Percentiles rank a stretch among this genome's conserved stretches.
Evolutionary conservation across 2,797 vertebrate species (phyloP).

Genomic region (Sebastes minor): DNA sequence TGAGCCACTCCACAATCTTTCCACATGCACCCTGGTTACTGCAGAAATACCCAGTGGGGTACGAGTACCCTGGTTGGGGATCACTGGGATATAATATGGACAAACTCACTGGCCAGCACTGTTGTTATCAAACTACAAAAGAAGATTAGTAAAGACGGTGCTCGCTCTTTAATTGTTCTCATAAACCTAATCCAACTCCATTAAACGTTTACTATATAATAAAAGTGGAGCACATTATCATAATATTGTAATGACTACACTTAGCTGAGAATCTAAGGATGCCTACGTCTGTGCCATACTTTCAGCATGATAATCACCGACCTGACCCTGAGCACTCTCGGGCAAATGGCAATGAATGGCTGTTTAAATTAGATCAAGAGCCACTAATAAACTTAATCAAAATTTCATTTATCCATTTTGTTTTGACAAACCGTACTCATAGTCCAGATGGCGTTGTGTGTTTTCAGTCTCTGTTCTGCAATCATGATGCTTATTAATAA

Average conservation of each 20-base stretch:
- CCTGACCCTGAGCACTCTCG: conserved; percentile 65
- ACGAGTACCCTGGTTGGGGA: no score
- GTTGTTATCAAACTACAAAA: neutral
- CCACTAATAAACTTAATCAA: conserved; percentile 89
- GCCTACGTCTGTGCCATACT: conserved; percentile 53
- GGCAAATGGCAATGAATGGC: conserved; percentile 81
- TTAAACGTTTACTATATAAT: conserved; percentile 55
- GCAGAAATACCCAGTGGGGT: neutral
- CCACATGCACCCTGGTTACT: neutral
- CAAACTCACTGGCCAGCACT: neutral
- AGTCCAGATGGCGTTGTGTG: conserved; percentile 86
- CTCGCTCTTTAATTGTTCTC: conserved; percentile 24
- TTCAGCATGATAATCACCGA: conserved; percentile 58
- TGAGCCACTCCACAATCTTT: neutral
- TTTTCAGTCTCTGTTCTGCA: conserved; percentile 79
- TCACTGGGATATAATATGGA: neutral
- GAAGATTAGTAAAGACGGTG: conserved; percentile 15
- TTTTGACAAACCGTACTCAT: conserved; percentile 83
- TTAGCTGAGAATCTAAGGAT: conserved; percentile 10
- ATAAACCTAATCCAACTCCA: conserved; percentile 44
- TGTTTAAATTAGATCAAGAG: conserved; percentile 77
- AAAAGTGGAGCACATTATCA: conserved; percentile 46
- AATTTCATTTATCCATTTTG: conserved; percentile 90
- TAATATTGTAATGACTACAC: conserved; percentile 49
- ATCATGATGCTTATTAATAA: conserved; percentile 87